phyloP scores from a whole-genome alignment of 2,113 vertebrate genomes.

The Isurus oxyrinchus region DNA sequence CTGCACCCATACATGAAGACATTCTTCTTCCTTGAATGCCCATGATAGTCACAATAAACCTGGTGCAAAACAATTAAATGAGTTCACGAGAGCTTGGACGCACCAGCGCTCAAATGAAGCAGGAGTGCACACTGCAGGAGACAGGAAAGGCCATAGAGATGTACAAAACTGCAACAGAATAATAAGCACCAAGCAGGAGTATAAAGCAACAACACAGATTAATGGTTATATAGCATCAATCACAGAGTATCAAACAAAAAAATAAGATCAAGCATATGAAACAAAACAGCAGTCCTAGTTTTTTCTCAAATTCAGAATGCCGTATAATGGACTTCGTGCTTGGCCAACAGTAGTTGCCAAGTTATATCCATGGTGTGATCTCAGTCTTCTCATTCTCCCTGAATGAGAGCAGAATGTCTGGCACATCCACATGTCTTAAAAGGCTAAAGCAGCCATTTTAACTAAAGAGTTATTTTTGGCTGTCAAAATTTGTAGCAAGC shows the following conservation, averaged over 20 bases:
- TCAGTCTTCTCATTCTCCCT: neutral
- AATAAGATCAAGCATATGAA: neutral
- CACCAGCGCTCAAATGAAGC: conserved; percentile 41
- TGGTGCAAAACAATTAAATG: conserved; percentile 42
- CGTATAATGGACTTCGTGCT: neutral
- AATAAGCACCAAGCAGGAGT: neutral
- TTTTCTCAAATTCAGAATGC: neutral
- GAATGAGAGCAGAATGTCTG: neutral
- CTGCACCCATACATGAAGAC: conserved; percentile 89
- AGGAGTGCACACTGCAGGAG: neutral
- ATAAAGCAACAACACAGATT: neutral
- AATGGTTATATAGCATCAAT: neutral
- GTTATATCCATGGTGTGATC: neutral
- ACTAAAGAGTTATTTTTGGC: neutral
- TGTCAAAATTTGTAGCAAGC: neutral
- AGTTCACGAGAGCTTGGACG: conserved; percentile 36
- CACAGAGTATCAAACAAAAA: neutral
- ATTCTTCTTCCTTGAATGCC: conserved; percentile 87
- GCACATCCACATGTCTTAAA: neutral
- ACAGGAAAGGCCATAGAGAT: neutral
- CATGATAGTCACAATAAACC: conserved; percentile 94
- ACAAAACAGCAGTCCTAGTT: neutral
- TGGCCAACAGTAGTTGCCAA: neutral
- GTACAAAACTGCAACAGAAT: neutral
- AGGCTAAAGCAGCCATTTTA: neutral